Evolutionary conservation across 2,113 vertebrate species (phyloP).

Genomic region (Lophius piscatorius): DNA sequence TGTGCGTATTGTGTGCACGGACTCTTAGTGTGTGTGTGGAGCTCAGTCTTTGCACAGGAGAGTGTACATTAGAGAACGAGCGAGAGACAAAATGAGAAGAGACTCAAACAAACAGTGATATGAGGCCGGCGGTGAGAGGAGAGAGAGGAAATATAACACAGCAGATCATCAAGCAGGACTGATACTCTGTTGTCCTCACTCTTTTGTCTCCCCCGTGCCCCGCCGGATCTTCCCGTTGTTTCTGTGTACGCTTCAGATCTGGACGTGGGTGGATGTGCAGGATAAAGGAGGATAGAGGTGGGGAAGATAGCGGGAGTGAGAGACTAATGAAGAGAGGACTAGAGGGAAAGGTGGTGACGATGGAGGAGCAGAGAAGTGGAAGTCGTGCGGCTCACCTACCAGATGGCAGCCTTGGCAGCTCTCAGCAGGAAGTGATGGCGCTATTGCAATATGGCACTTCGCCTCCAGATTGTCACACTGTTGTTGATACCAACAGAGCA

Average conservation of each 20-base stretch:
- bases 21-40: conserved; percentile 14
- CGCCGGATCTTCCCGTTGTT: conserved; percentile 41
- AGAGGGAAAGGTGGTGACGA: conserved; percentile 18
- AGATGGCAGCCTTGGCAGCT: conserved; percentile 74
- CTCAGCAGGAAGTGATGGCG: conserved; percentile 63
- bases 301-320: conserved; percentile 1
- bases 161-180: conserved; percentile 40
- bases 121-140: conserved; percentile 14
- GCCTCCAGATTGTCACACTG: conserved; percentile 69
- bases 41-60: conserved; percentile 19
- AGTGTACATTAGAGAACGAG: not conserved
- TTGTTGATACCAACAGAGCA: conserved; percentile 61
- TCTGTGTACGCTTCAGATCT: conserved; percentile 32
- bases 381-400: conserved; percentile 68
- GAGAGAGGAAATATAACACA: conserved; percentile 25
- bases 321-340: conserved; percentile 16
- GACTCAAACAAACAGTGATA: conserved; percentile 9
- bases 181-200: conserved; percentile 14
- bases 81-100: conserved; percentile 12
- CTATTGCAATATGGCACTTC: conserved; percentile 62
- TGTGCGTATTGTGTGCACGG: conserved; percentile 27
- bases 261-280: conserved; percentile 31
- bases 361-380: conserved; percentile 42
- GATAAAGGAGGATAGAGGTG: conserved; percentile 6
- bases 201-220: conserved; percentile 7